These are phyloP conservation scores for Kryptolebias marmoratus DNA, from an alignment of 2,113 vertebrate species.

Conservation along the genomic window DNA sequence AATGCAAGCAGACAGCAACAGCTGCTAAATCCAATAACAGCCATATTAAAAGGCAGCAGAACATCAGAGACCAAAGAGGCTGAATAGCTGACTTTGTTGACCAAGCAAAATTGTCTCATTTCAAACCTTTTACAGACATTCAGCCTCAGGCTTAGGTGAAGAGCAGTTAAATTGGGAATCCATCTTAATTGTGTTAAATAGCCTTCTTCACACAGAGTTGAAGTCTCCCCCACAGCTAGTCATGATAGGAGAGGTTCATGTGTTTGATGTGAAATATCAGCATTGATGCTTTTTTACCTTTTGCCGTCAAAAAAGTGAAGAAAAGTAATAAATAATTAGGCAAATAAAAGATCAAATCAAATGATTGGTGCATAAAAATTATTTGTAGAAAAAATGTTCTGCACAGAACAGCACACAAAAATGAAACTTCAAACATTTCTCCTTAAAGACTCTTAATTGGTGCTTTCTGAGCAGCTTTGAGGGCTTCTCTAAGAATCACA, in stretches of 20 bases:
- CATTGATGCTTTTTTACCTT: slow-evolving; percentile 21
- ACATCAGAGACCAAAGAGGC: slow-evolving; percentile 19
- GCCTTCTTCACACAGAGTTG: slow-evolving; percentile 28
- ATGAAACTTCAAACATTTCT: not conserved
- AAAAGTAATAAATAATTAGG: not conserved
- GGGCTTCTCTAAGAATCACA: not conserved
- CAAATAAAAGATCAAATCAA: slow-evolving; percentile 9
- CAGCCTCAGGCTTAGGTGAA: slow-evolving; percentile 34
- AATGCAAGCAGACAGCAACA: slow-evolving; percentile 47
- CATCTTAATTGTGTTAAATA: slow-evolving; percentile 48
- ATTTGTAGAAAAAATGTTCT: not conserved
- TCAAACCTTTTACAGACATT: slow-evolving; percentile 35
- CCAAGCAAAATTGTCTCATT: slow-evolving; percentile 23
- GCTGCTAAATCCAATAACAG: slow-evolving; percentile 31
- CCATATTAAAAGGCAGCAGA: slow-evolving; percentile 35
- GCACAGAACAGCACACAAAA: slow-evolving; percentile 13
- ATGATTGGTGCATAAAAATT: not conserved
- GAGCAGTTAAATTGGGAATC: slow-evolving; percentile 50
- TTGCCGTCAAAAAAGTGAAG: not conserved
- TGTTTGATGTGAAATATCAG: slow-evolving; percentile 31
- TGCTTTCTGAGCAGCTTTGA: no score
- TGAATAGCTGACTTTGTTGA: slow-evolving; percentile 28
- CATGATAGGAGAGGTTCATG: slow-evolving; percentile 16
- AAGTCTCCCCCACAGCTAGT: slow-evolving; percentile 34
- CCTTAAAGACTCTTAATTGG: no score